Evolutionary conservation across 2,797 vertebrate genomes (phyloP).

Genomic region (Menidia menidia): DNA sequence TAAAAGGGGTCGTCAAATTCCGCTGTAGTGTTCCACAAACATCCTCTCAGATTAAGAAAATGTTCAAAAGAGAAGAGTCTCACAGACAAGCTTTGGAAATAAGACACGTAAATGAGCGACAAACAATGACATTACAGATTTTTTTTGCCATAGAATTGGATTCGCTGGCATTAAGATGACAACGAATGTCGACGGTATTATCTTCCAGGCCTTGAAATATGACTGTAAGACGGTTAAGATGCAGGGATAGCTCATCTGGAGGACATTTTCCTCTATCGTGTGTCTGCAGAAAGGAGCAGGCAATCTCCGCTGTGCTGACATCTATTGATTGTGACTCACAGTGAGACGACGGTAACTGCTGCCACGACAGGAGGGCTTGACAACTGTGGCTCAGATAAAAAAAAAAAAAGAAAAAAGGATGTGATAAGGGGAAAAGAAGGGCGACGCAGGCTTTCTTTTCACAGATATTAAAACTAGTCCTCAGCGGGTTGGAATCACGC

Average conservation of each 20-base stretch:
- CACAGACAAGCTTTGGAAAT: neutral
- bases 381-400: conserved; percentile 59
- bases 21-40: neutral
- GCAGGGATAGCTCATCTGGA: conserved; percentile 33
- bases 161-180: conserved; percentile 19
- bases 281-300: conserved; percentile 56
- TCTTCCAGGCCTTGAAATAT: conserved; percentile 27
- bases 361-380: conserved; percentile 59
- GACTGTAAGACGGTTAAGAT: conserved; percentile 45
- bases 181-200: conserved; percentile 16
- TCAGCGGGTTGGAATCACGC: conserved; percentile 53
- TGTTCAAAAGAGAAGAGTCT: neutral
- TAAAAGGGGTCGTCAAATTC: conserved; percentile 1
- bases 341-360: conserved; percentile 67
- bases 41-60: conserved; percentile 1
- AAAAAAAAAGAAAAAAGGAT: conserved; percentile 16
- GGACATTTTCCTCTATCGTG: conserved; percentile 46
- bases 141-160: conserved; percentile 19
- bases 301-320: conserved; percentile 62
- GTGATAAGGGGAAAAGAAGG: conserved; percentile 15
- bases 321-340: conserved; percentile 71
- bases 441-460: conserved; percentile 33
- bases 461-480: conserved; percentile 68
- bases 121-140: conserved; percentile 2
- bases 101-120: neutral